These are phyloP conservation scores for Epirrhoe tristata DNA, from an alignment of 2,888 invertebrate genomes.

Conservation along the genomic window DNA sequence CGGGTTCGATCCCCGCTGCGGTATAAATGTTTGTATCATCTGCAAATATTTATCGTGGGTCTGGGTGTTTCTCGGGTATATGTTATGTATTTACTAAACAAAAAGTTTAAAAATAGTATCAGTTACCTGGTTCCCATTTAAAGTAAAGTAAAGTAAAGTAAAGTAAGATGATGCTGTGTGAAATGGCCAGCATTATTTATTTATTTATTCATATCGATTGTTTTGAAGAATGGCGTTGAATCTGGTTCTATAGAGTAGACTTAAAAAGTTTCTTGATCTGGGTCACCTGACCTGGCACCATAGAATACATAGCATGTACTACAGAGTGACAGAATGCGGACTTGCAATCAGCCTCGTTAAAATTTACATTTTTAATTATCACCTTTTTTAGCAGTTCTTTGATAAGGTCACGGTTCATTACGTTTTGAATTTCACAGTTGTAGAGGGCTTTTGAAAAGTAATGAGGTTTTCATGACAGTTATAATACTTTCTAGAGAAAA, in stretches of 20 bases:
- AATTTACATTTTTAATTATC: slow-evolving; percentile 72
- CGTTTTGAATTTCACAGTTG: slow-evolving; percentile 40
- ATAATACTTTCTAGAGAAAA: neutral
- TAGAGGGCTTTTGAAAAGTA: slow-evolving; percentile 18
- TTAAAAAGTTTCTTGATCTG: neutral
- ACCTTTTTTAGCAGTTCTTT: slow-evolving; percentile 55
- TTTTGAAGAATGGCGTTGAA: too few species aligned
- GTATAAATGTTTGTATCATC: too few species aligned
- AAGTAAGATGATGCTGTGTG: too few species aligned
- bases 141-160: too few species aligned
- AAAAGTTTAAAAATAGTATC: too few species aligned
- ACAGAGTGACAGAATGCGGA: slow-evolving; percentile 49
- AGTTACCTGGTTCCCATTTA: too few species aligned
- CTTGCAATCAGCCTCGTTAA: slow-evolving; percentile 66
- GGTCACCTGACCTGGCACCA: neutral
- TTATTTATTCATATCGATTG: too few species aligned
- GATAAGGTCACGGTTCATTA: slow-evolving; percentile 63
- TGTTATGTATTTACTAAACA: too few species aligned
- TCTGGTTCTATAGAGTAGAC: neutral
- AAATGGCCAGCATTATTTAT: too few species aligned
- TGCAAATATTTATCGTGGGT: too few species aligned
- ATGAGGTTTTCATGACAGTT: slow-evolving; percentile 11
- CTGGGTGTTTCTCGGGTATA: too few species aligned
- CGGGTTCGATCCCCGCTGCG: too few species aligned
- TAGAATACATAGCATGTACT: slow-evolving; percentile 8